Evolutionary conservation across 2,888 invertebrate genomes (phyloP).

Genomic region (Artemia sp.): DNA sequence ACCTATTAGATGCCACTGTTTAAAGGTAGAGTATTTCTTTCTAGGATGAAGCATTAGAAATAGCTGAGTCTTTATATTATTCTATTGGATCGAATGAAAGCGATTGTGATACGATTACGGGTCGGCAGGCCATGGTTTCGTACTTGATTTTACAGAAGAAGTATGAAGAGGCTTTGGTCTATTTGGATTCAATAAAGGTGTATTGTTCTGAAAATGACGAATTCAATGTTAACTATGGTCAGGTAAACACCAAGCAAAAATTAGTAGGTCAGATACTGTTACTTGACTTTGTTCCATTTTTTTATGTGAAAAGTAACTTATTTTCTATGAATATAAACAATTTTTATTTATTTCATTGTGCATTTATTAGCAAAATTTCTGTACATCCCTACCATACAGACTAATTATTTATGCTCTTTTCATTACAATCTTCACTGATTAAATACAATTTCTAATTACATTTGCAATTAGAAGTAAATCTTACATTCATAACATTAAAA

Average conservation of each 20-base stretch:
- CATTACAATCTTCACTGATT: too few relatives aligned
- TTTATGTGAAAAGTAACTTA: too few relatives aligned
- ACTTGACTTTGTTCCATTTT: not conserved
- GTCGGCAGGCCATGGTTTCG: conserved; percentile 95
- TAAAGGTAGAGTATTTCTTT: conserved; percentile 1
- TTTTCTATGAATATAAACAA: too few relatives aligned
- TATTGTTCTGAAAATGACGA: conserved; percentile 78
- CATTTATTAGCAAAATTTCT: not conserved
- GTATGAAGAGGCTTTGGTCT: conserved; percentile 89
- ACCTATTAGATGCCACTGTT: too few relatives aligned
- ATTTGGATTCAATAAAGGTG: conserved; percentile 89
- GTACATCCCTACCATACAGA: not conserved
- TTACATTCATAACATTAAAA: too few relatives aligned
- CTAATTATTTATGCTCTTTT: conserved; percentile 25
- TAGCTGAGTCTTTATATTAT: conserved; percentile 90
- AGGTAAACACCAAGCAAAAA: conserved; percentile 34
- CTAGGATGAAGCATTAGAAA: conserved; percentile 79
- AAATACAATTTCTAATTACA: too few relatives aligned
- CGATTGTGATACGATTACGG: conserved; percentile 88
- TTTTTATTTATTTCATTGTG: not conserved
- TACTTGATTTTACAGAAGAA: conserved; percentile 84
- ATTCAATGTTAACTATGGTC: conserved; percentile 73
- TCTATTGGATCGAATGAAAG: conserved; percentile 87
- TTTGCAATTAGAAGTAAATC: too few relatives aligned
- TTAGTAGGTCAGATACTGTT: too few relatives aligned